Evolutionary conservation across 2,888 invertebrate genomes (phyloP).

Genomic region (Venusia cambrica): DNA sequence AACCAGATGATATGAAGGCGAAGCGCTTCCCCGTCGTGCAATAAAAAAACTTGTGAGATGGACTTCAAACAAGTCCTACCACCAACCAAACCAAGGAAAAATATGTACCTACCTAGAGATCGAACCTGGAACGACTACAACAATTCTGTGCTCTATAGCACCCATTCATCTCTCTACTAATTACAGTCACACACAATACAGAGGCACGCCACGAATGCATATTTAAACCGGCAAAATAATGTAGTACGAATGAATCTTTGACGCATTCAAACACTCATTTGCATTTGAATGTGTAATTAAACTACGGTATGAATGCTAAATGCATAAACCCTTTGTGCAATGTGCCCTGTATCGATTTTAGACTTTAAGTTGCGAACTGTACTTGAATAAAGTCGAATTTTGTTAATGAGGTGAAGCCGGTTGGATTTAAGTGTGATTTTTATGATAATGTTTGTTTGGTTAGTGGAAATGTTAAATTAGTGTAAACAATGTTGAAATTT

Average conservation of each 20-base stretch:
- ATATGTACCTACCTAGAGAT: no score
- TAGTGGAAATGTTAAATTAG: no score
- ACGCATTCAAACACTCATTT: slow-evolving; percentile 68
- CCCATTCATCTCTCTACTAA: slow-evolving; percentile 44
- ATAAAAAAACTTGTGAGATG: no score
- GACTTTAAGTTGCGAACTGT: slow-evolving; percentile 34
- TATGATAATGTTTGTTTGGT: slow-evolving; percentile 14
- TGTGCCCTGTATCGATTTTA: slow-evolving; percentile 34
- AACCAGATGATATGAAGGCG: no score
- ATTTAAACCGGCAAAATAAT: slow-evolving; percentile 38
- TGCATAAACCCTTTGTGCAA: slow-evolving; percentile 46
- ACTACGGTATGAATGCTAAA: slow-evolving; percentile 67
- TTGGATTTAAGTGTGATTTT: slow-evolving; percentile 15
- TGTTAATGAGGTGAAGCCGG: slow-evolving; percentile 20
- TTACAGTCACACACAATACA: slow-evolving; percentile 64
- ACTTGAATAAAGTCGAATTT: slow-evolving; percentile 25
- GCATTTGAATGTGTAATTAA: slow-evolving; percentile 80
- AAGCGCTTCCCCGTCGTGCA: no score
- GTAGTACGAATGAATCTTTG: slow-evolving; percentile 64
- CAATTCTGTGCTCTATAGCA: slow-evolving; percentile 1
- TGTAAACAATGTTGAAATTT: no score
- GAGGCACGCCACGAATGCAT: slow-evolving; percentile 69
- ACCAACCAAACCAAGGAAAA: no score
- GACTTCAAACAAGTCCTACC: no score
- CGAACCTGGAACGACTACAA: neutral